phyloP scores from a whole-genome alignment of 2,113 vertebrate species.

The Callopanchax toddi region DNA sequence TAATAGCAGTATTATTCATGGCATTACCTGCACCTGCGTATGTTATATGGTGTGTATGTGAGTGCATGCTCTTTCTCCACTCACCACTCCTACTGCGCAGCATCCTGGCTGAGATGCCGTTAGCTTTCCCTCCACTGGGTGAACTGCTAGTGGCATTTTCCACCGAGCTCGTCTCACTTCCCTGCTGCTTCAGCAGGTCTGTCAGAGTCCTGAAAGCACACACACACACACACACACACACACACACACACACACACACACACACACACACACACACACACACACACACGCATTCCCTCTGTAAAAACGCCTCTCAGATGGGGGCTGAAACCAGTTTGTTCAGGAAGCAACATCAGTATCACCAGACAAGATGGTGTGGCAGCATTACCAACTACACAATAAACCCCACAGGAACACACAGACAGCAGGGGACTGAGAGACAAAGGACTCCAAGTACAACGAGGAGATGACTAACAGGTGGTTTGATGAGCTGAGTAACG shows the following conservation, averaged over 20 bases:
- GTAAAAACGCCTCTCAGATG: no score
- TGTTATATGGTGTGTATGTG: background rate
- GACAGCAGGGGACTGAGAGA: no score
- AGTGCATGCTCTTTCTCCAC: conserved; percentile 3
- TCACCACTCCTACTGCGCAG: conserved; percentile 79
- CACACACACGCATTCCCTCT: background rate
- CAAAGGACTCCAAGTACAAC: no score
- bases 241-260: no score
- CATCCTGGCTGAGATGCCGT: conserved; percentile 75
- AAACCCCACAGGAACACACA: no score
- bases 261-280: background rate
- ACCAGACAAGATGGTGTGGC: no score
- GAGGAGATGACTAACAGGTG: no score
- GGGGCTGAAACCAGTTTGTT: no score
- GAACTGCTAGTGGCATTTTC: conserved; percentile 52
- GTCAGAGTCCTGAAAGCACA: conserved; percentile 72
- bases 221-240: conserved; percentile 1
- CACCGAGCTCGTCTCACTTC: conserved; percentile 62
- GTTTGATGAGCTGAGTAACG: no score
- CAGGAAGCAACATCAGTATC: no score
- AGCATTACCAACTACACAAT: no score
- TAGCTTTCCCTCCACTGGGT: conserved; percentile 57
- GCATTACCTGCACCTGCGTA: background rate
- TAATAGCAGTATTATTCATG: no score
- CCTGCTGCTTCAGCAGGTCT: conserved; percentile 80